Base-by-base conservation (phyloP, 1,140 invertebrate genomes). In the Hyles euphorbiae region DNA sequence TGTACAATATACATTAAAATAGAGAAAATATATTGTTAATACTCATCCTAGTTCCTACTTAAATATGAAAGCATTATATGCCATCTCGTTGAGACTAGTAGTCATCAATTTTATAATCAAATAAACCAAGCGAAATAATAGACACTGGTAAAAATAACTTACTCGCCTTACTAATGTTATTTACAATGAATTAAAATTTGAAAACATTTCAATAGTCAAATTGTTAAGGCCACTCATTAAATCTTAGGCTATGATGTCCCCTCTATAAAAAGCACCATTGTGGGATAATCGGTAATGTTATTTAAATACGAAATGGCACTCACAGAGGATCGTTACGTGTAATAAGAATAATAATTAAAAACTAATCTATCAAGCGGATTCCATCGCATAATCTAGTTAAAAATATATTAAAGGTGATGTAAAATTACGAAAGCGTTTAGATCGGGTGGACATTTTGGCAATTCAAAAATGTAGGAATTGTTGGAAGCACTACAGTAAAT, bases 41-140 rank as follows among this genome's bases (percentile, higher is more conserved):
- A 83, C 66, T 74, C 60, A 64, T 70, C 22, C 9, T 33, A 48
- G 22, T 22, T 70, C 22, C 9, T 59, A 62, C 32, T 53, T 72
- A 72, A 67, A 72, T 70, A 71, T 64, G 68, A 80, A 65, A 77
- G 85, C 84, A 87, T 87, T 83, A 74, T 72, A 87, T 87, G 84
- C 83, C 67, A 75, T 72, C 72, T 78, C 65, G 66, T 67, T 58
- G 65, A 78, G 81, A 83, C 81, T 81, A 84, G 81, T 74, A 57
- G 68, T 80, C 77, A 73, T 75, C 64, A 68, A 76, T 67, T 62
- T 76, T 59, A 59, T 56, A 48, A 48, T 54, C 72, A 73, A 56
- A 63, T 76, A 70, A 74, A 75, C 56, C 71, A 68, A 51, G 47
- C 32, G 12, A 51, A 50, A 22, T 44, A 34, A 8, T 12, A 45